Evolutionary conservation across 1,140 invertebrate species (phyloP), one percentile per base, ranked within the genome.

Genomic region (Aporrectodea caliginosa): DNA sequence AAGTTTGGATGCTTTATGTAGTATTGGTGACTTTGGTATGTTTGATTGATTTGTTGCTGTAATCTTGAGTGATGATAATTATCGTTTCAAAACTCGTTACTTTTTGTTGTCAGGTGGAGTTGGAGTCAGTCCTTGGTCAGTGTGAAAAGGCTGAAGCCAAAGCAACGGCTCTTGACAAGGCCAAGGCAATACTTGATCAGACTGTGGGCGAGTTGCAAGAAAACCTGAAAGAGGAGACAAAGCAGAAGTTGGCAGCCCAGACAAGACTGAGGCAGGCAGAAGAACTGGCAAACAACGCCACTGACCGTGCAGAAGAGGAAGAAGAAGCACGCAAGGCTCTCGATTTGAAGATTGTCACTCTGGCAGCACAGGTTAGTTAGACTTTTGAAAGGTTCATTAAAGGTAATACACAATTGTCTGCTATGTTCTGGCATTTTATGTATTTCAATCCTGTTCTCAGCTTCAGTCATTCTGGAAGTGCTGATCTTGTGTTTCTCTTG

Each of bases 271-370:
- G 96, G 29, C 93, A 95, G 83, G 86, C 96, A 1, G 95, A 98
- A 87, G 93, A 94, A 73, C 95, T 98, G 83, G 93, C 93, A 83
- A 94, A 96, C 80, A 90, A 91, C 75, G 88, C 98, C 0, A 91
- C 93, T 78, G 97, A 99, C 86, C 94, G 95, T 84, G 88, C 98
- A 0, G 97, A 99, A 81, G 98, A 99, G 85, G 95, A 98, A 84
- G 96, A 98, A 85, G 94, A 97, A 86, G 91, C 91, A 0, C 96
- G 95, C 85, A 93, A 92, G 82, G 92, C 93, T 81, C 88, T 95
- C 22, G 94, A 97, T 83, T 96, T 95, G 87, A 93, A 95, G 89
- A 87, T 96, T 22, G 87, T 90, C n/a, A 90, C 91, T 30, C 85
- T 96, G 0, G 93, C 90, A 22, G 85, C 91, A 2, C 94, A 96